A percentile compares a stretch with the other conserved stretches of the same genome.
Conservation (phyloP, 2,797 vertebrate species). For the Nannoperca obscura region DNA sequence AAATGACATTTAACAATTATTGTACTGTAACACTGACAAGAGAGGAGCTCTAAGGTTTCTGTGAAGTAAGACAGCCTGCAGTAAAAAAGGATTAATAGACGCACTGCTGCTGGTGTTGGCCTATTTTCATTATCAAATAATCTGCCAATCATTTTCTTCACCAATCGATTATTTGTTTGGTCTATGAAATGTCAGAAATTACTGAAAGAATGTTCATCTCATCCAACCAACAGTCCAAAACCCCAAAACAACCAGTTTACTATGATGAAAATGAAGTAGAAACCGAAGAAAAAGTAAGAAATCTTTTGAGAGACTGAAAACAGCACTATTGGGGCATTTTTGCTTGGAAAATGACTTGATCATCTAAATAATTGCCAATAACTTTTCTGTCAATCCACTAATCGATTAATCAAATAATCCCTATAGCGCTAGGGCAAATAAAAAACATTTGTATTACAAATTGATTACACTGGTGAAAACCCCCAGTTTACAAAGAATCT, state of each 20-base stretch:
- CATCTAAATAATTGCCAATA: not conserved
- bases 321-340: not conserved
- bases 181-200: not conserved
- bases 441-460: not conserved
- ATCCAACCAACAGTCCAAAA: not conserved
- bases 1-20: not conserved
- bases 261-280: not conserved
- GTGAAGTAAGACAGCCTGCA: not conserved
- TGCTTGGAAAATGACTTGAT: not conserved
- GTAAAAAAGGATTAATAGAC: not conserved
- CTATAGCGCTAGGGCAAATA: not conserved
- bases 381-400: not conserved
- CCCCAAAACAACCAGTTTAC: not conserved
- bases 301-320: not conserved
- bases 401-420: not conserved
- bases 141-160: not conserved
- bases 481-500: not conserved
- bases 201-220: not conserved
- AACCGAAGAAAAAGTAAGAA: not conserved
- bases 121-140: not conserved
- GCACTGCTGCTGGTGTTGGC: not conserved
- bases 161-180: not conserved
- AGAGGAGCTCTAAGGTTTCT: not conserved
- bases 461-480: not conserved
- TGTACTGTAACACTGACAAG: not conserved